phyloP scores from a whole-genome alignment of 30 jellyfish, hydroid and myxozoan species.

The Morbakka virulenta region DNA sequence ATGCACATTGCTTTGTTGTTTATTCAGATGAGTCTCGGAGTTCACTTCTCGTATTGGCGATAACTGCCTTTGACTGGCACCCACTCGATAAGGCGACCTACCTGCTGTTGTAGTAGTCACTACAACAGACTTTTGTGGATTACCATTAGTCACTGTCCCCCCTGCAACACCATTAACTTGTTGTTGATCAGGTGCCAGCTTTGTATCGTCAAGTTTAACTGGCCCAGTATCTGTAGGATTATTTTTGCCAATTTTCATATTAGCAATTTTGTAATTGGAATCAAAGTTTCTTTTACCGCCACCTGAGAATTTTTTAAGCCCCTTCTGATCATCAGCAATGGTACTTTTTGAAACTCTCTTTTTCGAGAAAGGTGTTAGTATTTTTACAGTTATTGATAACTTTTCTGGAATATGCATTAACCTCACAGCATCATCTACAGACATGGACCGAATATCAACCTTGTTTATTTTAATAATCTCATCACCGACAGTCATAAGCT shows the following conservation, averaged over 20 bases:
- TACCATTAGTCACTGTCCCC: neutral
- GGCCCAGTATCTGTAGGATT: constrained; percentile 6
- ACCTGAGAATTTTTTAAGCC: neutral
- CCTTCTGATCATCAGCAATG: constrained; percentile 42
- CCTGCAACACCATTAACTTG: constrained; percentile 29
- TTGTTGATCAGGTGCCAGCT: neutral
- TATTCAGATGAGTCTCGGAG: constrained; percentile 42
- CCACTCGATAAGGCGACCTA: constrained; percentile 56
- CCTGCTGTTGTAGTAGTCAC: too few species aligned
- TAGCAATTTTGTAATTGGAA: constrained; percentile 75
- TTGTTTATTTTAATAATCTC: constrained; percentile 78
- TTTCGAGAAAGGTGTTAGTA: constrained; percentile 84
- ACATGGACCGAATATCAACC: constrained; percentile 71
- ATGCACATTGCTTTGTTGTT: constrained; percentile 19
- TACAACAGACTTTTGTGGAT: too few species aligned
- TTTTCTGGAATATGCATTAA: constrained; percentile 85
- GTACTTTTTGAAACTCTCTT: constrained; percentile 73
- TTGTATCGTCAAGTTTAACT: neutral
- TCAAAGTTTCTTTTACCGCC: neutral
- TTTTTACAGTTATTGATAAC: constrained; percentile 68
- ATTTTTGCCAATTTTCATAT: constrained; percentile 62
- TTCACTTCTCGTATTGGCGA: constrained; percentile 71
- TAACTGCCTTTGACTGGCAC: constrained; percentile 50
- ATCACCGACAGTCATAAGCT: constrained; percentile 81
- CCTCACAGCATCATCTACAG: constrained; percentile 72